Percentiles rank a stretch among this genome's conserved stretches.
Evolutionary conservation across 2,888 invertebrate species (phyloP).

Genomic region (Acronicta psi): DNA sequence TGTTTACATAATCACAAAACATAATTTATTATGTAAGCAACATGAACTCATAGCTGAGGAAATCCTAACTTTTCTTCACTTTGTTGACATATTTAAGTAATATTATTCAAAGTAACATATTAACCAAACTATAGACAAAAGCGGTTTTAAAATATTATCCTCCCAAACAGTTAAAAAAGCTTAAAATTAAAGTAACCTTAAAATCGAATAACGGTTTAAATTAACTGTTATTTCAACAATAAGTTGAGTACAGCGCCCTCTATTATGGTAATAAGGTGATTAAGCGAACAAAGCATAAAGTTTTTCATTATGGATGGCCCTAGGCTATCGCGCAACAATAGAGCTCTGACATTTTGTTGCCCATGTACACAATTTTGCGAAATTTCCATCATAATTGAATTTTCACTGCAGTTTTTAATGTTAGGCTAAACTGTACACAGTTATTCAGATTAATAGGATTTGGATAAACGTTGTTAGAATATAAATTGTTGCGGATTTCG

Average conservation of each 20-base stretch:
- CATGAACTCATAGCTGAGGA: no score
- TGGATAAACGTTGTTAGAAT: conserved; percentile 13
- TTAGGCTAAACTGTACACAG: conserved; percentile 14
- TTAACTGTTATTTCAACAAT: conserved; percentile 42
- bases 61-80: no score
- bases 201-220: conserved; percentile 16
- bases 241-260: conserved; percentile 50
- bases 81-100: no score
- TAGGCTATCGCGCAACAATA: conserved; percentile 46
- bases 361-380: conserved; percentile 26
- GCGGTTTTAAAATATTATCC: not conserved
- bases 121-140: no score
- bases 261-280: conserved; percentile 57
- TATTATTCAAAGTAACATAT: no score
- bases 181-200: conserved; percentile 20
- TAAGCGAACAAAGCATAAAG: conserved; percentile 55
- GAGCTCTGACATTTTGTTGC: conserved; percentile 31
- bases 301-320: conserved; percentile 54
- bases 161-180: conserved; percentile 3
- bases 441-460: conserved; percentile 8
- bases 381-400: conserved; percentile 50
- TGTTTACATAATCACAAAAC: no score
- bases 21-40: no score
- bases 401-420: conserved; percentile 35
- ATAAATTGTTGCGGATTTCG: conserved; percentile 12